phyloP scores from a whole-genome alignment of 1,140 invertebrate genomes.

The Macrocentrus cingulum region DNA sequence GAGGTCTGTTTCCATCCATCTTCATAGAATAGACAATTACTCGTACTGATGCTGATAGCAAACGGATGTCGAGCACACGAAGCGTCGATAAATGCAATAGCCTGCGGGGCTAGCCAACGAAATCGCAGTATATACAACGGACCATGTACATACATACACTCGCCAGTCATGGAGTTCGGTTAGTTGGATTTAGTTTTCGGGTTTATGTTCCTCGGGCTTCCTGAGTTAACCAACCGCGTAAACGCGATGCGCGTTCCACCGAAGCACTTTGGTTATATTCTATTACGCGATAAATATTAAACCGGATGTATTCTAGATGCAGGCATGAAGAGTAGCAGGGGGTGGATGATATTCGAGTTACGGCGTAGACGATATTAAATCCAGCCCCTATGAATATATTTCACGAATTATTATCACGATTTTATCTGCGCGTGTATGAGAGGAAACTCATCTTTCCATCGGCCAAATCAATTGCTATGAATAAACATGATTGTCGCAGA shows the following conservation, averaged over 20 bases:
- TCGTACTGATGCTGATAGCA: background rate
- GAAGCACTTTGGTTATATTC: constrained; percentile 41
- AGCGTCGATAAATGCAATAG: constrained; percentile 18
- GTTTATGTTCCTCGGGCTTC: constrained; percentile 47
- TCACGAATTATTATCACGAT: constrained; percentile 9
- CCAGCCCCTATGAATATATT: constrained; percentile 2
- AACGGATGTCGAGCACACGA: constrained; percentile 12
- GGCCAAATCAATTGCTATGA: too few species aligned
- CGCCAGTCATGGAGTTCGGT: constrained; percentile 31
- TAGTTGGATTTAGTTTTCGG: constrained; percentile 49
- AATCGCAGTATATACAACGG: constrained; percentile 9
- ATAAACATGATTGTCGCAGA: too few species aligned
- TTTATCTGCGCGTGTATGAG: too few species aligned
- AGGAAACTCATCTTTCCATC: too few species aligned
- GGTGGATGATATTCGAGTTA: constrained; percentile 14
- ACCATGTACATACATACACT: background rate
- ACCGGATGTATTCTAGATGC: constrained; percentile 31
- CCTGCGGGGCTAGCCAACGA: constrained; percentile 5
- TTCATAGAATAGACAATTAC: constrained; percentile 6
- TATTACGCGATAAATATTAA: constrained; percentile 52
- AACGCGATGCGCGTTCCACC: constrained; percentile 36
- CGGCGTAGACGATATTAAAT: constrained; percentile 18
- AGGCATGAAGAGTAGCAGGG: constrained; percentile 6
- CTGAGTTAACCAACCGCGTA: constrained; percentile 49
- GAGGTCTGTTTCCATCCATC: too few species aligned